Percentiles rank a stretch among this genome's conserved stretches.
phyloP scores from a whole-genome alignment of 2,113 vertebrate genomes.

The Pelvicachromis taeniatus region DNA sequence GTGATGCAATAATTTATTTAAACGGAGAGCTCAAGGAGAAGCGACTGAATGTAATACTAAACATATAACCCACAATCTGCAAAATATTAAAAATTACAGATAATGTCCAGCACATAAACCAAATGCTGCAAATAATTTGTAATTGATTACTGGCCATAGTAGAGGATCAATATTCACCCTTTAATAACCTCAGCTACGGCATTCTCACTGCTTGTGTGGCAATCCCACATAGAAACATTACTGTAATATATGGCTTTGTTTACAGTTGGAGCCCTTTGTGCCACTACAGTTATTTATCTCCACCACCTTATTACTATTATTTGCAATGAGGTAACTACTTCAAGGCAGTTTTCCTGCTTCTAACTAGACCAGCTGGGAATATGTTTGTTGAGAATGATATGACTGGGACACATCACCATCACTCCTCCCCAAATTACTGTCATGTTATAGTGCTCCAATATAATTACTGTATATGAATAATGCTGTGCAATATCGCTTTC shows the following conservation, averaged over 20 bases:
- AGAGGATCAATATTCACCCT: conserved; percentile 14
- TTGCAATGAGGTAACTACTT: conserved; percentile 85
- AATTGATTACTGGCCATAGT: background rate
- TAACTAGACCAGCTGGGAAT: conserved; percentile 89
- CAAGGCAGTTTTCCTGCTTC: conserved; percentile 78
- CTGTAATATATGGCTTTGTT: conserved; percentile 68
- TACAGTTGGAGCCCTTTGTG: conserved; percentile 40
- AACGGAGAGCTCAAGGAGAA: background rate
- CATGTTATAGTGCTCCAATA: conserved; percentile 79
- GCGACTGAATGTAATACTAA: background rate
- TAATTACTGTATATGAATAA: conserved; percentile 81
- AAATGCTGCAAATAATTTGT: conserved; percentile 12
- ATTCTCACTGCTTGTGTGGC: conserved; percentile 21
- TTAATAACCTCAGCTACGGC: conserved; percentile 36
- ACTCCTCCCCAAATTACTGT: conserved; percentile 86
- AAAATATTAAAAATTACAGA: background rate
- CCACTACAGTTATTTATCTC: conserved; percentile 78
- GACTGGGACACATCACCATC: conserved; percentile 82
- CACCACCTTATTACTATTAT: conserved; percentile 76
- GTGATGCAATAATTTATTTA: background rate
- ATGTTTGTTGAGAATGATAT: conserved; percentile 80
- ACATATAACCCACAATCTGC: background rate
- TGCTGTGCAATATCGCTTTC: conserved; percentile 72
- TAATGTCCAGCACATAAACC: background rate
- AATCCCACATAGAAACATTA: conserved; percentile 48